phyloP scores from a whole-genome alignment of 1,140 invertebrate species.

The Bombus confusus region DNA sequence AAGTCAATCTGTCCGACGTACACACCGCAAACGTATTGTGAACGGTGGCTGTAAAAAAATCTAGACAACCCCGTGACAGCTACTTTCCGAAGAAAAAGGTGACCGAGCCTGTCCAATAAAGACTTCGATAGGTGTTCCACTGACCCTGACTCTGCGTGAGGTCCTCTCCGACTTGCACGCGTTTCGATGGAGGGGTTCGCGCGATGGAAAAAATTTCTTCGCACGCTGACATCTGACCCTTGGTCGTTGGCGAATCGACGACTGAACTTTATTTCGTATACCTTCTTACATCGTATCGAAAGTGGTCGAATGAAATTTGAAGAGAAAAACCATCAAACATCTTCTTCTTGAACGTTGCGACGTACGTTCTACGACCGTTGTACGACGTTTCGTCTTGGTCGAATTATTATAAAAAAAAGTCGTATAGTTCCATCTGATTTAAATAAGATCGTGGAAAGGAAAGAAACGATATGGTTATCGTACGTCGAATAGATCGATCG shows the following conservation, averaged over 20 bases:
- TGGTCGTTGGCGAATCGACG: conserved; percentile 23
- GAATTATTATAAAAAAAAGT: background rate
- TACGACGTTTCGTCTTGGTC: background rate
- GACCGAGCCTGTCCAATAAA: conserved; percentile 66
- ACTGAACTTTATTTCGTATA: background rate
- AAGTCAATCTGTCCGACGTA: conserved; percentile 20
- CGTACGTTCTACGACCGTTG: background rate
- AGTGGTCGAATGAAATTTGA: background rate
- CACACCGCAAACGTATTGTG: conserved; percentile 49
- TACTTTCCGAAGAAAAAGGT: conserved; percentile 70
- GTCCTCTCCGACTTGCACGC: conserved; percentile 66
- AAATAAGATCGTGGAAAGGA: background rate
- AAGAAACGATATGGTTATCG: background rate
- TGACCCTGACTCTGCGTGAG: conserved; percentile 78
- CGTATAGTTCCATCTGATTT: background rate
- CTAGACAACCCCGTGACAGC: conserved; percentile 53
- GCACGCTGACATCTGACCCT: conserved; percentile 62
- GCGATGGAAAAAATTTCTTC: conserved; percentile 59
- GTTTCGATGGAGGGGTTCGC: conserved; percentile 65
- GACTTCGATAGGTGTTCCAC: conserved; percentile 67
- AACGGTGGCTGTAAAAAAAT: conserved; percentile 15
- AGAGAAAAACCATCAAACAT: background rate
- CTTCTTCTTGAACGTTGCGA: background rate
- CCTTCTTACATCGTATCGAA: background rate
- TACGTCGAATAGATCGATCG: background rate